Evolutionary conservation across 2,888 invertebrate species (phyloP).

Genomic region (Hecatera dysodea): DNA sequence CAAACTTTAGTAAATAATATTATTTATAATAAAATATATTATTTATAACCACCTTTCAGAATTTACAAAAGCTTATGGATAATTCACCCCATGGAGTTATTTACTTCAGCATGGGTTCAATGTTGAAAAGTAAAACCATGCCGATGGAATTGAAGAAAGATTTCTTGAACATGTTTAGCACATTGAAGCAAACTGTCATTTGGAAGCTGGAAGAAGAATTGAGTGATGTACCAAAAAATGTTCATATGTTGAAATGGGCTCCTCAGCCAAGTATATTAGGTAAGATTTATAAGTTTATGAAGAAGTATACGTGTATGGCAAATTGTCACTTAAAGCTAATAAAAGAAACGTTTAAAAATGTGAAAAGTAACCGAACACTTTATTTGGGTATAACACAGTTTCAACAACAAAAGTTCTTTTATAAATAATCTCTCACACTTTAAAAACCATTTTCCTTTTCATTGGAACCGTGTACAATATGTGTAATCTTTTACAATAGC

Average conservation of each 20-base stretch:
- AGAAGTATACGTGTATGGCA: no score
- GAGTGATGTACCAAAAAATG: conserved; percentile 76
- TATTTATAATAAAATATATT: no score
- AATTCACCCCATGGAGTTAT: conserved; percentile 83
- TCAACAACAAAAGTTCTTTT: not conserved
- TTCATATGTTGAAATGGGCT: conserved; percentile 81
- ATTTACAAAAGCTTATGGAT: conserved; percentile 72
- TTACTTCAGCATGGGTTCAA: conserved; percentile 86
- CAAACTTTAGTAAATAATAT: no score
- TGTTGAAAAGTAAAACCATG: conserved; percentile 77
- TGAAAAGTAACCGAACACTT: no score
- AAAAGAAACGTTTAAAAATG: no score
- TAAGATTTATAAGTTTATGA: no score
- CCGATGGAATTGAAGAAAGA: conserved; percentile 73
- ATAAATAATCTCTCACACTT: not conserved
- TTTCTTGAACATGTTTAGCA: conserved; percentile 79
- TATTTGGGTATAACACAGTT: no score
- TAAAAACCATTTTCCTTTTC: conserved; percentile 5
- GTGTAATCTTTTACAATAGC: conserved; percentile 36
- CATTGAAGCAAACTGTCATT: conserved; percentile 83
- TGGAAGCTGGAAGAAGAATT: conserved; percentile 84
- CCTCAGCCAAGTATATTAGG: conserved; percentile 82
- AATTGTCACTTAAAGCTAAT: no score
- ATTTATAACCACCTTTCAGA: conserved; percentile 40
- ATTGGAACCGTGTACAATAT: conserved; percentile 10